phyloP scores from a whole-genome alignment of 30 jellyfish, hydroid and myxozoan species.

The Cassiopea andromeda region DNA sequence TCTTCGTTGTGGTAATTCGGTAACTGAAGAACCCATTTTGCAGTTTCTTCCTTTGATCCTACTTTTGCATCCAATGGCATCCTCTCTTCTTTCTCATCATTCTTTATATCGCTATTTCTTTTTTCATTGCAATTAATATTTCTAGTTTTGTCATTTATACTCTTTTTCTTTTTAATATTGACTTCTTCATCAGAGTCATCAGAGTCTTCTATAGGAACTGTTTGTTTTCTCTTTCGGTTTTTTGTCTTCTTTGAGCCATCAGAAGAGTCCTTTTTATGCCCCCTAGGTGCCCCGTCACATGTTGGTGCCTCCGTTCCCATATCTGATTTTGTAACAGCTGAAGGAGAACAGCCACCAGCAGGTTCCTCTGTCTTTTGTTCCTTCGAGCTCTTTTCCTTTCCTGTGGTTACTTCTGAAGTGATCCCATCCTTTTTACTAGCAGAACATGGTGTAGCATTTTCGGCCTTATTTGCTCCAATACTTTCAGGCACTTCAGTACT shows the following conservation, averaged over 20 bases:
- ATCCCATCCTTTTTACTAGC: not conserved
- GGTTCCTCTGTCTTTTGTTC: not conserved
- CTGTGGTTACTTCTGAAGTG: not conserved
- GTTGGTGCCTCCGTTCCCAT: not conserved
- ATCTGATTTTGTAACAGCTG: not conserved
- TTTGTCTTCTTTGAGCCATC: conserved; percentile 46
- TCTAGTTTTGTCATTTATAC: not conserved
- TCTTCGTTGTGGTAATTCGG: conserved; percentile 30
- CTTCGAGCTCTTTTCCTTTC: not conserved
- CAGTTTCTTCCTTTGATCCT: conserved; percentile 34
- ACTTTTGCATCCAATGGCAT: not conserved
- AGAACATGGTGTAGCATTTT: not conserved
- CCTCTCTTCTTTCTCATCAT: not conserved
- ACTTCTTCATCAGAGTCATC: conserved; percentile 62
- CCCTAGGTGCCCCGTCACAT: not conserved
- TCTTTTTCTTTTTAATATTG: conserved; percentile 8
- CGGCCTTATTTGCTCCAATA: not conserved
- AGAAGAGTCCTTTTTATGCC: conserved; percentile 33
- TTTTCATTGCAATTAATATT: not conserved
- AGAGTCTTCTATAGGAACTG: conserved; percentile 6
- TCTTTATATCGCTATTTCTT: not conserved
- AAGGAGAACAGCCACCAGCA: not conserved
- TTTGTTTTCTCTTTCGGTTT: conserved; percentile 46
- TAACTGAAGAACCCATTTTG: conserved; percentile 40
- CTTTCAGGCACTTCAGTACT: not conserved